These are phyloP conservation scores for Tetranychus urticae DNA, from an alignment of 1,140 invertebrate genomes.

Conservation along the genomic window DNA sequence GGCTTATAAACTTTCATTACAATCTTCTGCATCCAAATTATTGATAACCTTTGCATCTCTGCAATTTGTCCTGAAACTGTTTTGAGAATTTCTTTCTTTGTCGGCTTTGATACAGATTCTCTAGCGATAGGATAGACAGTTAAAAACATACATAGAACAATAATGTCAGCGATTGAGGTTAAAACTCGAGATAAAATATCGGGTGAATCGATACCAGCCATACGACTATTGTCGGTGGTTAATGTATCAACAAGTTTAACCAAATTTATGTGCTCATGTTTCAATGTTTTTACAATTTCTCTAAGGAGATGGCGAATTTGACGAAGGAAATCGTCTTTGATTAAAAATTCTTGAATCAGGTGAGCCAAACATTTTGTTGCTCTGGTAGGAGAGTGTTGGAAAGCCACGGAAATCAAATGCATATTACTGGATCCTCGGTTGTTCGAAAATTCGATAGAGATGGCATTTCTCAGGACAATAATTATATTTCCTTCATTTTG, in stretches of 20 bases:
- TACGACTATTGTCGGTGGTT: constrained; percentile 31
- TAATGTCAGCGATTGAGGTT: constrained; percentile 51
- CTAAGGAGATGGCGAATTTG: constrained; percentile 54
- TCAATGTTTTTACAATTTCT: constrained; percentile 63
- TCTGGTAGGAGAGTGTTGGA: constrained; percentile 34
- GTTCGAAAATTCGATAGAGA: constrained; percentile 74
- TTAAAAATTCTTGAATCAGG: constrained; percentile 47
- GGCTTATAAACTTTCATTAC: constrained; percentile 49
- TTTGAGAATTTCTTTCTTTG: constrained; percentile 21
- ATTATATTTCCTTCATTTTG: constrained; percentile 55
- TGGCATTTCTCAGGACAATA: constrained; percentile 66
- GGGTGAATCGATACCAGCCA: constrained; percentile 20
- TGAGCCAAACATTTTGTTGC: constrained; percentile 26
- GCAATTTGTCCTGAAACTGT: constrained; percentile 43
- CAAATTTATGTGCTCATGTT: constrained; percentile 45
- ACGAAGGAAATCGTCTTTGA: constrained; percentile 67
- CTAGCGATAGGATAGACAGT: constrained; percentile 46
- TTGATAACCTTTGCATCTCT: constrained; percentile 49
- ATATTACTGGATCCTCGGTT: constrained; percentile 84
- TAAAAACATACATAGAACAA: constrained; percentile 60
- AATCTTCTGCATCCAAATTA: constrained; percentile 59
- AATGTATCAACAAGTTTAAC: constrained; percentile 39
- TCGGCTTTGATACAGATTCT: constrained; percentile 29
- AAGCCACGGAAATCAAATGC: constrained; percentile 55
- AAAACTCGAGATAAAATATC: constrained; percentile 45